A percentile compares a stretch with the other conserved stretches of the same genome.
phyloP scores from a whole-genome alignment of 2,113 vertebrate genomes.

The Fulica atra region DNA sequence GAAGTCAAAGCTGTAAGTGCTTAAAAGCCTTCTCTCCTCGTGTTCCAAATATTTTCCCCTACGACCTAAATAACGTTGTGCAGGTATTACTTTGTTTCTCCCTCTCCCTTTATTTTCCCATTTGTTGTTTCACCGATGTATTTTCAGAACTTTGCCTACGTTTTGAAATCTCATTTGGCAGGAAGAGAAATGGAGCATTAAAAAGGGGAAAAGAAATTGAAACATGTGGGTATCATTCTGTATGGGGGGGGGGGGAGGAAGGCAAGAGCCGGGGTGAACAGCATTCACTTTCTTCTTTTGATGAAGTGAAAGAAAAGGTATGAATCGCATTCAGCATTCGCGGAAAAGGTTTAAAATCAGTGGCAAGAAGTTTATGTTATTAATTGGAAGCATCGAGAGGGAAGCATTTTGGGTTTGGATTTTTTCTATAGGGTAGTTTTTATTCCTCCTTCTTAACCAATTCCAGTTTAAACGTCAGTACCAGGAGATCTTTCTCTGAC shows the following conservation, averaged over 20 bases:
- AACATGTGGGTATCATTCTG: background rate
- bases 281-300: background rate
- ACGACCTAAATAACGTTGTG: background rate
- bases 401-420: background rate
- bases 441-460: background rate
- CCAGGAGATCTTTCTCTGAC: background rate
- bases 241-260: background rate
- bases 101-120: background rate
- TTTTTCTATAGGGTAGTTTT: background rate
- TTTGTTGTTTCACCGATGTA: background rate
- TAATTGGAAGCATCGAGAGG: background rate
- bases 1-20: background rate
- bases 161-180: background rate
- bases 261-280: background rate
- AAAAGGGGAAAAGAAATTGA: background rate
- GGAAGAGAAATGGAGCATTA: background rate
- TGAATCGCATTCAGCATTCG: background rate
- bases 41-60: background rate
- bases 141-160: background rate
- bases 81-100: background rate
- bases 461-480: background rate
- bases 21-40: background rate
- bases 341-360: background rate
- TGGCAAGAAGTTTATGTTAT: background rate
- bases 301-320: background rate